Percentiles rank a stretch among this genome's conserved stretches.
Evolutionary conservation across 37 sponge, comb jelly and placozoan genomes (phyloP).

Genomic region (Amphimedon queenslandica): DNA sequence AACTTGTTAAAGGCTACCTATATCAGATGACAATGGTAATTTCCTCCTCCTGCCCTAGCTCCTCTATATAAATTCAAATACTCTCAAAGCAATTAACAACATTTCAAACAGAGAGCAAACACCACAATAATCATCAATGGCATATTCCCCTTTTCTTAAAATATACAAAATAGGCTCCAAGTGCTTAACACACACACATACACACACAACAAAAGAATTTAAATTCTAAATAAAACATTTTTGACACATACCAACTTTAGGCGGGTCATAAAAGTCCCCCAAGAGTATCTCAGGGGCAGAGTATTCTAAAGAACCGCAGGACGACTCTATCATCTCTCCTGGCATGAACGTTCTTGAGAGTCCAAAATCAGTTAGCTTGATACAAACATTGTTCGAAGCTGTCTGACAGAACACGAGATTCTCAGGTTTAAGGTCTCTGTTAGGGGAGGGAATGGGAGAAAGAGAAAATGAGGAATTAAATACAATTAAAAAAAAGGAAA

Average conservation of each 20-base stretch:
- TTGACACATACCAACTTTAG: constrained; percentile 77
- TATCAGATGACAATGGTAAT: no score
- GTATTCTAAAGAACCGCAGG: constrained; percentile 92
- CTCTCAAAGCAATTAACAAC: no score
- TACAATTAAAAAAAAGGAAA: no score
- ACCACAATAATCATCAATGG: no score
- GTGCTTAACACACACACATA: constrained; percentile 9
- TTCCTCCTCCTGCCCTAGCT: no score
- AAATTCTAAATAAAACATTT: neutral
- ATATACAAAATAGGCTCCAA: no score
- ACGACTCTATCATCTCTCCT: constrained; percentile 89
- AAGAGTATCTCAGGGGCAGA: constrained; percentile 96
- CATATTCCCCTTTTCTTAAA: no score
- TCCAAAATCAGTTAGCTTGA: constrained; percentile 96
- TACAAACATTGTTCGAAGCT: neutral
- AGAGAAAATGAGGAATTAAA: no score
- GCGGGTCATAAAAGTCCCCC: constrained; percentile 91
- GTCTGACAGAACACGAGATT: constrained; percentile 88
- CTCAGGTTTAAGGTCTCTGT: constrained; percentile 95
- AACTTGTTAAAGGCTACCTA: no score
- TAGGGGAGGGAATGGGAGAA: no score
- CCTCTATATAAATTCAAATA: no score
- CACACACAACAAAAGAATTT: constrained; percentile 2
- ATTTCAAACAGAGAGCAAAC: no score
- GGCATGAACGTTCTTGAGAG: constrained; percentile 88